Percentiles rank a stretch among this genome's conserved stretches.
phyloP scores from a whole-genome alignment of 1,140 invertebrate species.

The Zaprionus ghesquierei region DNA sequence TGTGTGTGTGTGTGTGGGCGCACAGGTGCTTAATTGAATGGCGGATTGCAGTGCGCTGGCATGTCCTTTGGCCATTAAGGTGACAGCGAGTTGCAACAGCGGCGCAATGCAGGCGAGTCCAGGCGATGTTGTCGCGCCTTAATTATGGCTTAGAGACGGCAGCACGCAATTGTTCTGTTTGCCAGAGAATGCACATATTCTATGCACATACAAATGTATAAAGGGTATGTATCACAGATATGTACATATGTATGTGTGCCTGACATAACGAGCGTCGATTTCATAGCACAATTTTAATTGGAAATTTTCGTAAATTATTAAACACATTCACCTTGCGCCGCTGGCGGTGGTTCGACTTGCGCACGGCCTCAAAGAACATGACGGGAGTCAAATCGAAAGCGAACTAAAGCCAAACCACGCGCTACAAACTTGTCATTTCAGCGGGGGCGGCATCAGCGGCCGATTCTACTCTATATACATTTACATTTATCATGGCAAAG shows the following conservation, averaged over 20 bases:
- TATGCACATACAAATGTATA: neutral
- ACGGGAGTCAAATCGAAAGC: conserved; percentile 53
- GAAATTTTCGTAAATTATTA: conserved; percentile 30
- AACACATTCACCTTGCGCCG: conserved; percentile 53
- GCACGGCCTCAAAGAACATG: conserved; percentile 60
- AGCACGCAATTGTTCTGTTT: neutral
- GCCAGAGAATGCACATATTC: neutral
- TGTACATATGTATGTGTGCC: neutral
- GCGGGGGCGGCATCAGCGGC: neutral
- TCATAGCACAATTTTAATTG: conserved; percentile 1
- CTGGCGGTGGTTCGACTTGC: conserved; percentile 45
- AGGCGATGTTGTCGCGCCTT: conserved; percentile 6
- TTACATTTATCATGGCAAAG: conserved; percentile 7
- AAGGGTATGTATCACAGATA: neutral
- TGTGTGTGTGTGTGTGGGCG: neutral
- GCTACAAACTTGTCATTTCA: neutral
- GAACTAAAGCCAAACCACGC: conserved; percentile 43
- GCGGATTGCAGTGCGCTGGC: conserved; percentile 29
- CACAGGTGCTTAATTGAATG: conserved; percentile 44
- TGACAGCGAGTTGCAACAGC: conserved; percentile 1
- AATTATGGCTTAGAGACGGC: conserved; percentile 12
- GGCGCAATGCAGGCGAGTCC: neutral
- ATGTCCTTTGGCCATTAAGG: conserved; percentile 46
- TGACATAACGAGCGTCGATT: neutral
- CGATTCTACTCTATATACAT: neutral